phyloP scores from a whole-genome alignment of 2,888 invertebrate genomes.

The Lymantria dispar region DNA sequence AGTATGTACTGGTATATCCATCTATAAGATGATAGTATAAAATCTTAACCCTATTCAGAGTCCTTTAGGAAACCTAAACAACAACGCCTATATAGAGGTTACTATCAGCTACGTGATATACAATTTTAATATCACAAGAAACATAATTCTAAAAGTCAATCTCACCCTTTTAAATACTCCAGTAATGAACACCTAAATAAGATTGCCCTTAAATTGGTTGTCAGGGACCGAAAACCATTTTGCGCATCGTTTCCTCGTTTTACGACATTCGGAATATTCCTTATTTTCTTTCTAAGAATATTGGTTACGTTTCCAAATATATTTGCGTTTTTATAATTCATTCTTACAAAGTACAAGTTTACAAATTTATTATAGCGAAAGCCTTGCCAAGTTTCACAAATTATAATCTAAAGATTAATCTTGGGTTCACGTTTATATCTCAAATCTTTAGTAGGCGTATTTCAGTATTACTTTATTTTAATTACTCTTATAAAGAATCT shows the following conservation, averaged over 20 bases:
- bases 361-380: constrained; percentile 5
- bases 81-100: too few relatives aligned
- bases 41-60: too few relatives aligned
- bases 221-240: constrained; percentile 32
- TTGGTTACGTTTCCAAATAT: background rate
- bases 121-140: too few relatives aligned
- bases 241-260: constrained; percentile 33
- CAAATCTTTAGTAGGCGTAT: constrained; percentile 13
- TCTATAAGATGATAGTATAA: too few relatives aligned
- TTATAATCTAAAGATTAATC: constrained; percentile 13
- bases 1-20: too few relatives aligned
- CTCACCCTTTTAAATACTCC: constrained; percentile 8
- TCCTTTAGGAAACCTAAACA: too few relatives aligned
- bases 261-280: constrained; percentile 35
- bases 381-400: constrained; percentile 5
- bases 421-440: constrained; percentile 12
- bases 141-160: background rate
- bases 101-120: too few relatives aligned
- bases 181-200: constrained; percentile 23
- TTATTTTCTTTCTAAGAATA: constrained; percentile 18
- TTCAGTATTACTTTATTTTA: constrained; percentile 25
- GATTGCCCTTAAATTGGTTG: constrained; percentile 28
- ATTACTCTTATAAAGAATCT: too few relatives aligned
- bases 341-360: background rate
- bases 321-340: constrained; percentile 9